Evolutionary conservation across 2,888 invertebrate species (phyloP).

Genomic region (Trachelus troglodyta): DNA sequence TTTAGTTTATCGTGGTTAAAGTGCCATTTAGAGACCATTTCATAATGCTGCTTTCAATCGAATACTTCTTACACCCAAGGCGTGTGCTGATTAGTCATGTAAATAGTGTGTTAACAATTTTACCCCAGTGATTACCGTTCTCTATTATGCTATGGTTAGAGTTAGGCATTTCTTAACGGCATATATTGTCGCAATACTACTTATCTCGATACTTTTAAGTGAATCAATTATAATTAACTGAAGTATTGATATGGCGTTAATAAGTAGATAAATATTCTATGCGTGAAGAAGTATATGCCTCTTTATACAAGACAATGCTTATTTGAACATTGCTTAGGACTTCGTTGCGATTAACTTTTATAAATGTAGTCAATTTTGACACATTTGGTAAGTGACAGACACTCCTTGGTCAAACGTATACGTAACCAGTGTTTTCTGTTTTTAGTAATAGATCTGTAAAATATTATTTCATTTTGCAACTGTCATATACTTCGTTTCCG

Average conservation of each 20-base stretch:
- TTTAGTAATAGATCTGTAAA: neutral
- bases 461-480: neutral
- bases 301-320: neutral
- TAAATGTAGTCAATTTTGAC: neutral
- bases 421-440: too few species aligned
- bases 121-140: neutral
- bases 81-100: neutral
- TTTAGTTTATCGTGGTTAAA: neutral
- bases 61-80: neutral
- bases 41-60: neutral
- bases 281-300: neutral
- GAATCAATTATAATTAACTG: neutral
- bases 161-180: neutral
- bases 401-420: too few species aligned
- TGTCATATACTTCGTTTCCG: neutral
- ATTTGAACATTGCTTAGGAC: neutral
- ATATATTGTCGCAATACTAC: neutral
- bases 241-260: neutral
- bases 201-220: neutral
- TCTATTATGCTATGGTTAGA: neutral
- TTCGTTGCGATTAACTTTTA: neutral
- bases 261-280: neutral
- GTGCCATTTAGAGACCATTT: neutral
- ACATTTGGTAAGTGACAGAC: too few species aligned
- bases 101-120: neutral